Conservation (phyloP, 2,888 invertebrate species). For the Invenusta paracnida region DNA sequence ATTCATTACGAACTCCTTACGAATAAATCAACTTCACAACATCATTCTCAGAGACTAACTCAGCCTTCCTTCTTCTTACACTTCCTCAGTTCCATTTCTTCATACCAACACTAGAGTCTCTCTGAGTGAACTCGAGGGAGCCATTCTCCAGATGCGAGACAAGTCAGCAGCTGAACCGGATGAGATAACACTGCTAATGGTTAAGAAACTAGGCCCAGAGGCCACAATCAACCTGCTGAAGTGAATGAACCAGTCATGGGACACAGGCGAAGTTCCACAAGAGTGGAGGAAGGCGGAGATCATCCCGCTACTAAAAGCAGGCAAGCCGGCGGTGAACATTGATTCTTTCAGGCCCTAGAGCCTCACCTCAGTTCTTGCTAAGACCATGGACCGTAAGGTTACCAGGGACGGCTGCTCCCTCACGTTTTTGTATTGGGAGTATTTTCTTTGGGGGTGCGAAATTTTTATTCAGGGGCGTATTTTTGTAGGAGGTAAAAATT, state of each 20-base stretch:
- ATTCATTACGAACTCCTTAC: too few relatives aligned
- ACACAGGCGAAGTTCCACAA: background rate
- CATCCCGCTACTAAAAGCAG: background rate
- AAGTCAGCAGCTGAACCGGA: too few relatives aligned
- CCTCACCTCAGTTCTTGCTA: background rate
- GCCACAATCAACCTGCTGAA: background rate
- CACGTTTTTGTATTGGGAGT: background rate
- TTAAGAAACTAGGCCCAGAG: background rate
- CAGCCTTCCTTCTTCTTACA: too few relatives aligned
- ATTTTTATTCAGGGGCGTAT: background rate
- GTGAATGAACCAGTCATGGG: background rate
- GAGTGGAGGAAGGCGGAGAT: background rate
- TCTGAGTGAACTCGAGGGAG: too few relatives aligned
- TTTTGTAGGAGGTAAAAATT: conserved; percentile 11
- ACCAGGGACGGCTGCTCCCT: too few relatives aligned
- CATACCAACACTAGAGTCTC: too few relatives aligned
- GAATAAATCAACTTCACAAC: too few relatives aligned
- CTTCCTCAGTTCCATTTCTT: too few relatives aligned
- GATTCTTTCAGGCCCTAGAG: background rate
- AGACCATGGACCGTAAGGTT: background rate
- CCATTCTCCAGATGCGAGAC: too few relatives aligned
- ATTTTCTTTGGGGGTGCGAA: background rate
- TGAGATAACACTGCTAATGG: background rate
- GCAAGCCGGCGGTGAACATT: background rate
- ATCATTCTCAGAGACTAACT: too few relatives aligned